These are phyloP conservation scores for Tenualosa ilisha DNA, from an alignment of 2,797 vertebrate genomes.

Conservation along the genomic window DNA sequence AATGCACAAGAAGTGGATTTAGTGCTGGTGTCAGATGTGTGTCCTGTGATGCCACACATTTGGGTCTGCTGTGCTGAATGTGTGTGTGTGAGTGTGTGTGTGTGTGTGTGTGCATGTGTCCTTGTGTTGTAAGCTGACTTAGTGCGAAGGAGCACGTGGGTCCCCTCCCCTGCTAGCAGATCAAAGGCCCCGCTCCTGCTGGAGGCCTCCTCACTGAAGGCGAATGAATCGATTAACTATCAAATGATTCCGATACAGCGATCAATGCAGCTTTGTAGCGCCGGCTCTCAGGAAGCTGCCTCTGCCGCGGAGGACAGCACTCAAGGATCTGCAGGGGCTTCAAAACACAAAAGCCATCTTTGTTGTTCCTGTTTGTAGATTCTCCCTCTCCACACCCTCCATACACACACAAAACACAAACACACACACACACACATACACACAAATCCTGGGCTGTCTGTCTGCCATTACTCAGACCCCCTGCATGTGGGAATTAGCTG, in stretches of 20 bases:
- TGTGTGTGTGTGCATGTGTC: neutral
- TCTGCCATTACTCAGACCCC: constrained; percentile 49
- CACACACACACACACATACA: neutral
- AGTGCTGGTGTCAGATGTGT: neutral
- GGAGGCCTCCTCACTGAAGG: constrained; percentile 62
- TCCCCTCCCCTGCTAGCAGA: constrained; percentile 57
- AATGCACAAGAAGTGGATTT: neutral
- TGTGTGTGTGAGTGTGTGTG: constrained; percentile 3
- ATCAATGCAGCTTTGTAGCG: constrained; percentile 76
- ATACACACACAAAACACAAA: constrained; percentile 42
- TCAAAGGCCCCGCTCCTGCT: constrained; percentile 59
- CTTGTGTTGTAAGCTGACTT: neutral
- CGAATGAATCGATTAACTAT: constrained; percentile 83
- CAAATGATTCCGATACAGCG: constrained; percentile 78
- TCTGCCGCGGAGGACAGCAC: constrained; percentile 45
- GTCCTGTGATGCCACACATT: neutral
- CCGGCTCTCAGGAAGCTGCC: constrained; percentile 47
- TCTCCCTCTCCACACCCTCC: constrained; percentile 31
- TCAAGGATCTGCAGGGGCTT: constrained; percentile 56
- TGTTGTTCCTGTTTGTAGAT: constrained; percentile 37
- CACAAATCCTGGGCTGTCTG: constrained; percentile 19
- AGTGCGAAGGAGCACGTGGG: neutral
- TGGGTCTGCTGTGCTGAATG: neutral
- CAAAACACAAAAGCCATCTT: constrained; percentile 55
- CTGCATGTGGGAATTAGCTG: constrained; percentile 18